These are phyloP conservation scores for Drosophila multiciliata DNA, from an alignment of 2,888 invertebrate species.

Conservation along the genomic window DNA sequence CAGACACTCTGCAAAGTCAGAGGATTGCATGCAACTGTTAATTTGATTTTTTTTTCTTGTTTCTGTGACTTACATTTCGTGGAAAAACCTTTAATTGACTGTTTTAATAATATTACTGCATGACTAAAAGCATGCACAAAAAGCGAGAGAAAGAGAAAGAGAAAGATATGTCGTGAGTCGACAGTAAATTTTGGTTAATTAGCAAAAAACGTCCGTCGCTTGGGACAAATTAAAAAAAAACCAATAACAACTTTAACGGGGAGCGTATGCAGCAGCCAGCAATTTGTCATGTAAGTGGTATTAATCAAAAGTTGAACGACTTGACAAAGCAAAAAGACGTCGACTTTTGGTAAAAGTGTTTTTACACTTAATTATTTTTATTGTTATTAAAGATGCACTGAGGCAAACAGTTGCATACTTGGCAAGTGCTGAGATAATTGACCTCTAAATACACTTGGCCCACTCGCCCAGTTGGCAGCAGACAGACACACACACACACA, in stretches of 20 bases:
- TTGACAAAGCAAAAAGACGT: constrained; percentile 27
- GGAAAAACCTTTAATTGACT: constrained; percentile 63
- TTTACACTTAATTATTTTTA: constrained; percentile 17
- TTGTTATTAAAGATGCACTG: constrained; percentile 56
- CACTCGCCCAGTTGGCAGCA: constrained; percentile 12
- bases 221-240: constrained; percentile 54
- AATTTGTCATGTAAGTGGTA: constrained; percentile 72
- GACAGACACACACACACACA: background rate
- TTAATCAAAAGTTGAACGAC: constrained; percentile 78
- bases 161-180: constrained; percentile 36
- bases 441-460: constrained; percentile 71
- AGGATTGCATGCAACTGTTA: constrained; percentile 48
- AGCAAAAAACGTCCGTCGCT: constrained; percentile 56
- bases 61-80: constrained; percentile 40
- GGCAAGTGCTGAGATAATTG: constrained; percentile 65
- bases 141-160: constrained; percentile 14
- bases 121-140: constrained; percentile 44
- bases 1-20: constrained; percentile 31
- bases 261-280: constrained; percentile 50
- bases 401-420: constrained; percentile 58
- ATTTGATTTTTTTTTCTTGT: constrained; percentile 3
- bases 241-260: constrained; percentile 20
- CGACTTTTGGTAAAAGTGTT: constrained; percentile 37
- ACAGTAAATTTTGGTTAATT: constrained; percentile 73
- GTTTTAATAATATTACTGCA: constrained; percentile 43